A percentile compares a stretch with the other conserved stretches of the same genome.
These are phyloP conservation scores for Lottia gigantea DNA, from an alignment of 2,888 invertebrate species.

Conservation along the genomic window DNA sequence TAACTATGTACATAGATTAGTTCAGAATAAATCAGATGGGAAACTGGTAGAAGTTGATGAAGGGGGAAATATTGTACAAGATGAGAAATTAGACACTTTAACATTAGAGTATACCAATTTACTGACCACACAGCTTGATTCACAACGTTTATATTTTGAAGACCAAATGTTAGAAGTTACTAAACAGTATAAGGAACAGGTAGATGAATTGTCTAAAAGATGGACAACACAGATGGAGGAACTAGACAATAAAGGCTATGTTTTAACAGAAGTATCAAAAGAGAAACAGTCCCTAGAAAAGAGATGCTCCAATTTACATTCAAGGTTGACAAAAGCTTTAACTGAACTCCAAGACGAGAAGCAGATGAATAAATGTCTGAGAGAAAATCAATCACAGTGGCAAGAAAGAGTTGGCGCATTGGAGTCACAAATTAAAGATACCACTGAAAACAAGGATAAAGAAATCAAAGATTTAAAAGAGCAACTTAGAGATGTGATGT, in stretches of 20 bases:
- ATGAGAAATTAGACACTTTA: constrained; percentile 92
- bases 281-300: constrained; percentile 62
- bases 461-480: constrained; percentile 88
- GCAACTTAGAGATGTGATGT: constrained; percentile 95
- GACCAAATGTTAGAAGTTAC: constrained; percentile 74
- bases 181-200: constrained; percentile 58
- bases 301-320: constrained; percentile 54
- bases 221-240: constrained; percentile 40
- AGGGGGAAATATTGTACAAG: constrained; percentile 63
- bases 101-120: constrained; percentile 97
- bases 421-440: constrained; percentile 51
- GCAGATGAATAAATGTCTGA: constrained; percentile 82
- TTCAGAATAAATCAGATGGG: constrained; percentile 96
- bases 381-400: constrained; percentile 78
- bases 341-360: constrained; percentile 85
- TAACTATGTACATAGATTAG: constrained; percentile 93
- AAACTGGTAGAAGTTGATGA: constrained; percentile 80
- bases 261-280: constrained; percentile 66
- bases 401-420: constrained; percentile 69
- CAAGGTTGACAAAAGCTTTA: constrained; percentile 75
- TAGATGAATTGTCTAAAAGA: constrained; percentile 46
- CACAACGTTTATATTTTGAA: constrained; percentile 92
- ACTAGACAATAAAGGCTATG: constrained; percentile 35
- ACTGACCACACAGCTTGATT: constrained; percentile 93
- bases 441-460: constrained; percentile 64